A percentile compares a stretch with the other conserved stretches of the same genome.
phyloP scores from a whole-genome alignment of 2,888 invertebrate genomes.

The Hydropsyche betteni region DNA sequence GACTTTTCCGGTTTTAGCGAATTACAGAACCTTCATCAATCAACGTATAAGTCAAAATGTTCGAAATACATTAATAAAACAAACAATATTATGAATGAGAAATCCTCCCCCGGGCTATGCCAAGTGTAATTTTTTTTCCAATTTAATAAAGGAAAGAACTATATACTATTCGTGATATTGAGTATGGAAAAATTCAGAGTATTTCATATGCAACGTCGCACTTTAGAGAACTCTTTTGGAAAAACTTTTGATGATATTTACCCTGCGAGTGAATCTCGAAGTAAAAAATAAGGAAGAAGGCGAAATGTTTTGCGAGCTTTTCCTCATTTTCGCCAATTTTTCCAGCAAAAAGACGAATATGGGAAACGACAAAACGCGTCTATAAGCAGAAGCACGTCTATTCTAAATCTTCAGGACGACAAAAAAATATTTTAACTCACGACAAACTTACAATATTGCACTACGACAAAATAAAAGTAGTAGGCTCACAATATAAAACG shows the following conservation, averaged over 20 bases:
- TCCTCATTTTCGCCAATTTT: constrained; percentile 21
- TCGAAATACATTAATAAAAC: not conserved
- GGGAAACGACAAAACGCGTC: constrained; percentile 5
- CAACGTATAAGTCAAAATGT: not conserved
- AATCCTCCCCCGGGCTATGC: not conserved
- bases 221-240: constrained; percentile 5
- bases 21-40: constrained; percentile 6
- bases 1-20: not conserved
- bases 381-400: constrained; percentile 3
- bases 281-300: constrained; percentile 9
- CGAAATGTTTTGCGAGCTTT: constrained; percentile 18
- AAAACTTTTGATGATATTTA: constrained; percentile 35
- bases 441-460: not conserved
- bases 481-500: not conserved
- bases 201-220: constrained; percentile 23
- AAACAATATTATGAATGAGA: not conserved
- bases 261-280: not conserved
- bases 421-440: constrained; percentile 8
- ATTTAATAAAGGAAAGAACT: not conserved
- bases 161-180: not conserved
- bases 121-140: no score
- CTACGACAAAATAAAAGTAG: not conserved
- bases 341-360: constrained; percentile 2
- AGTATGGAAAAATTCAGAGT: not conserved
- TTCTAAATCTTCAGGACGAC: not conserved